Evolutionary conservation across 2,113 vertebrate species (phyloP).

Genomic region (Melanostigma gelatinosum): DNA sequence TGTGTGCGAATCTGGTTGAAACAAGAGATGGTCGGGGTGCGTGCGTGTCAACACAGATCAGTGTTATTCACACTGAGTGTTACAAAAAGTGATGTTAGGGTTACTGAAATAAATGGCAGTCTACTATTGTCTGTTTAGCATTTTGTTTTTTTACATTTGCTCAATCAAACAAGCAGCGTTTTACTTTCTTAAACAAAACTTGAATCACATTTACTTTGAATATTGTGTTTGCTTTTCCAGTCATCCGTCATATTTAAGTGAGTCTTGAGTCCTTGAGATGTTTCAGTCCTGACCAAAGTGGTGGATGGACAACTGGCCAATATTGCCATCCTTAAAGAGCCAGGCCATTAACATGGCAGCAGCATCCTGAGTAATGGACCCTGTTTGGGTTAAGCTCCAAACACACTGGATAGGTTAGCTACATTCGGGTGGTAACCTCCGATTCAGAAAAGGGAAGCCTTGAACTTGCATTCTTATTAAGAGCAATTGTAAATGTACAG

Average conservation of each 20-base stretch:
- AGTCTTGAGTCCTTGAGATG: not conserved
- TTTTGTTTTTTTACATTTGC: not conserved
- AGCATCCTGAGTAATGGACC: not conserved
- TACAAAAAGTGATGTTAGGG: not conserved
- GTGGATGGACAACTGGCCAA: no score
- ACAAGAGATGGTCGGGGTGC: conserved; percentile 1
- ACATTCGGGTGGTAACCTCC: no score
- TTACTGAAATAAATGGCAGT: not conserved
- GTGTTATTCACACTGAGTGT: not conserved
- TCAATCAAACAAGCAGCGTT: not conserved
- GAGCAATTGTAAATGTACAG: no score
- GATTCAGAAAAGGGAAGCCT: no score
- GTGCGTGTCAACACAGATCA: conserved; percentile 2
- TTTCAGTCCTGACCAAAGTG: no score
- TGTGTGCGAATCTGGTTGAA: conserved; percentile 18
- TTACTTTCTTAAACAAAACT: not conserved
- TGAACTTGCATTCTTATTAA: no score
- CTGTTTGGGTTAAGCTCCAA: not conserved
- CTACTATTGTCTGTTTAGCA: not conserved
- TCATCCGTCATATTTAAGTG: not conserved
- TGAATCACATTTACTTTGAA: not conserved
- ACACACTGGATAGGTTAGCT: not conserved
- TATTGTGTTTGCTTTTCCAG: not conserved
- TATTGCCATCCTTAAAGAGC: no score
- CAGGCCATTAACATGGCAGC: not conserved